Evolutionary conservation across 2,797 vertebrate species (phyloP).

Genomic region (Aeoliscus strigatus): DNA sequence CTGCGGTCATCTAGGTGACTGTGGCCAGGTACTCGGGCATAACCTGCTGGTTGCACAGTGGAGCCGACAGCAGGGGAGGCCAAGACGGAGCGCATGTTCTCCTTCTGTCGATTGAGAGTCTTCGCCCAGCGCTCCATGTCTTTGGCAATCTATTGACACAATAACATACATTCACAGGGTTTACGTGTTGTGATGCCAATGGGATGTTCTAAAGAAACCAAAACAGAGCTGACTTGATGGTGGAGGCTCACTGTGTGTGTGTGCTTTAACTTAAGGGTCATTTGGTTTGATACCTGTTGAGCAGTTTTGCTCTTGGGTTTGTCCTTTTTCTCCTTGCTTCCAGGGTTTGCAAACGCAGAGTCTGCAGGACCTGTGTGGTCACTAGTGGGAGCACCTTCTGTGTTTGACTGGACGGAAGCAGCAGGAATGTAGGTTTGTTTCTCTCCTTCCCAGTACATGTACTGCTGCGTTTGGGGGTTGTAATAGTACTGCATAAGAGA

Average conservation of each 20-base stretch:
- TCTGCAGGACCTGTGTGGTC: conserved; percentile 42
- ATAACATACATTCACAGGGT: not conserved
- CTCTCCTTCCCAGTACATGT: conserved; percentile 91
- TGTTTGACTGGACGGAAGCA: conserved; percentile 61
- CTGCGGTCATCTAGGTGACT: conserved; percentile 77
- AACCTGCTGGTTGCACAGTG: conserved; percentile 43
- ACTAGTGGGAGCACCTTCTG: conserved; percentile 44
- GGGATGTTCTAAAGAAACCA: no score
- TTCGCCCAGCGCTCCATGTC: conserved; percentile 94
- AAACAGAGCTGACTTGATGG: no score
- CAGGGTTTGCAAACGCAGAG: conserved; percentile 44
- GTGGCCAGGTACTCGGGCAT: conserved; percentile 47
- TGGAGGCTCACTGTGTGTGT: not conserved
- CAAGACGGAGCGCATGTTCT: conserved; percentile 83
- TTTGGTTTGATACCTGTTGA: conserved; percentile 78
- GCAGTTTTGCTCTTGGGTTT: conserved; percentile 90
- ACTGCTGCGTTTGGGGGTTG: conserved; percentile 84
- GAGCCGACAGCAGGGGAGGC: conserved; percentile 62
- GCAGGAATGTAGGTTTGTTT: conserved; percentile 81
- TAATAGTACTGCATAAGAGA: conserved; percentile 81
- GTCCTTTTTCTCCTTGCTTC: conserved; percentile 86
- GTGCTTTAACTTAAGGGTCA: not conserved
- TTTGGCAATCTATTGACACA: conserved; percentile 81
- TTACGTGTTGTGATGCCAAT: no score
- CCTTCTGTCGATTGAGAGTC: conserved; percentile 89